Percentiles rank a stretch among this genome's conserved stretches.
Conservation (phyloP, 2,113 vertebrate genomes). For the Riparia riparia region DNA sequence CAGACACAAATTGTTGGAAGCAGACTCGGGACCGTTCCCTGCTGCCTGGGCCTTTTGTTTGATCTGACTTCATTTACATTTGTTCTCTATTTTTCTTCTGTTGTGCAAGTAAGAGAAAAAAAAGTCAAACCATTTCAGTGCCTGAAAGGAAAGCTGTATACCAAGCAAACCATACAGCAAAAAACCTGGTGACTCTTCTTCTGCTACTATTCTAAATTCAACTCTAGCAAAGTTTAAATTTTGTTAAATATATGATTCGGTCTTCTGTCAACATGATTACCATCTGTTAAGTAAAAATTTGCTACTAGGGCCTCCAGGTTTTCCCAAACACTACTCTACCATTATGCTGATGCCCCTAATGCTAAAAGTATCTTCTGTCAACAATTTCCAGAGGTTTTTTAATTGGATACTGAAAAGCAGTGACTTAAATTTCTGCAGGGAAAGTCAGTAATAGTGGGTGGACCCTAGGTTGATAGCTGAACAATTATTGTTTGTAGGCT, state of each 20-base stretch:
- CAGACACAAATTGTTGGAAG: background rate
- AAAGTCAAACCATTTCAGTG: background rate
- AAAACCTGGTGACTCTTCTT: accelerated
- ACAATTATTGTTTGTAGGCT: background rate
- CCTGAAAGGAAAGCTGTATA: background rate
- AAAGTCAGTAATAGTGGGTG: background rate
- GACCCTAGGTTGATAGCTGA: background rate
- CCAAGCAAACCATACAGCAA: background rate
- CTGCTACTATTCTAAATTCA: background rate
- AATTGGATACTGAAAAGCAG: background rate
- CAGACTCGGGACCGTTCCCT: background rate
- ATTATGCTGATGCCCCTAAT: background rate
- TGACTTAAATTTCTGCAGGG: background rate
- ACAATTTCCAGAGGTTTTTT: background rate
- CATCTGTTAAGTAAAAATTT: background rate
- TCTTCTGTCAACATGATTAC: background rate
- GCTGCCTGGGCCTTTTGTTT: background rate
- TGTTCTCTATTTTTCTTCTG: background rate
- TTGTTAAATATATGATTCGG: background rate
- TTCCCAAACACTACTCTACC: background rate
- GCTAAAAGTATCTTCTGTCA: background rate
- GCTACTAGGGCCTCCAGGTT: background rate
- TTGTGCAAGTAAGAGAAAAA: background rate
- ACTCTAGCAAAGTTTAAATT: background rate
- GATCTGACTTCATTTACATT: background rate